Percentiles rank a stretch among this genome's conserved stretches.
phyloP scores from a whole-genome alignment of 2,888 invertebrate genomes.

The Pteria penguin region DNA sequence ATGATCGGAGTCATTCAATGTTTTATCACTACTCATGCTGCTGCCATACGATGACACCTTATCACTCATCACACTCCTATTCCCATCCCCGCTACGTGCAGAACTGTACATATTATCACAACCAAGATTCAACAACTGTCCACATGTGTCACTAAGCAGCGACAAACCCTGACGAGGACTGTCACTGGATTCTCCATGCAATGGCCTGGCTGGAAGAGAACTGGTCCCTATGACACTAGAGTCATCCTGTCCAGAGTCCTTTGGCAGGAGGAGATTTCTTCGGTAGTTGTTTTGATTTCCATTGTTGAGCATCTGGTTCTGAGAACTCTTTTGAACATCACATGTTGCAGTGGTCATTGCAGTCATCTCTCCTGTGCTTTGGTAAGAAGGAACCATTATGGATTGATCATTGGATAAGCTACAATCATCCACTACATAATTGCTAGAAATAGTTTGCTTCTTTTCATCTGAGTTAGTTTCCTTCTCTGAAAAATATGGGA shows the following conservation, averaged over 20 bases:
- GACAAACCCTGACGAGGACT: too few species aligned
- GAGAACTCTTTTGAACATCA: constrained; percentile 6
- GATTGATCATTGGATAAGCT: not conserved
- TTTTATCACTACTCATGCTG: not conserved
- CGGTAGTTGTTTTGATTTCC: constrained; percentile 37
- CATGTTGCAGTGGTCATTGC: not conserved
- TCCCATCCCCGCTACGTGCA: not conserved
- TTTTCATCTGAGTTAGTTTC: too few species aligned
- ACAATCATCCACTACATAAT: constrained; percentile 2
- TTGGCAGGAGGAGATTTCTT: constrained; percentile 22
- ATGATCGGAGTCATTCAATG: constrained; percentile 15
- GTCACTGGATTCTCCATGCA: too few species aligned
- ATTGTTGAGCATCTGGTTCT: constrained; percentile 43
- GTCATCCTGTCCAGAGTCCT: constrained; percentile 21
- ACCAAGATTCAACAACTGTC: not conserved
- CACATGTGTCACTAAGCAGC: not conserved
- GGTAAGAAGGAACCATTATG: not conserved
- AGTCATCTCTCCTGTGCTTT: not conserved
- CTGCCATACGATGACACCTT: not conserved
- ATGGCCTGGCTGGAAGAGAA: not conserved
- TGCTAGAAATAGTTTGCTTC: too few species aligned
- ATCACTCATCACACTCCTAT: not conserved
- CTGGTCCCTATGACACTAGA: not conserved
- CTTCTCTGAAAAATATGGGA: too few species aligned
- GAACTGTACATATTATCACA: not conserved